Evolutionary conservation across 2,797 vertebrate species (phyloP).

Genomic region (Diplodus sargus): DNA sequence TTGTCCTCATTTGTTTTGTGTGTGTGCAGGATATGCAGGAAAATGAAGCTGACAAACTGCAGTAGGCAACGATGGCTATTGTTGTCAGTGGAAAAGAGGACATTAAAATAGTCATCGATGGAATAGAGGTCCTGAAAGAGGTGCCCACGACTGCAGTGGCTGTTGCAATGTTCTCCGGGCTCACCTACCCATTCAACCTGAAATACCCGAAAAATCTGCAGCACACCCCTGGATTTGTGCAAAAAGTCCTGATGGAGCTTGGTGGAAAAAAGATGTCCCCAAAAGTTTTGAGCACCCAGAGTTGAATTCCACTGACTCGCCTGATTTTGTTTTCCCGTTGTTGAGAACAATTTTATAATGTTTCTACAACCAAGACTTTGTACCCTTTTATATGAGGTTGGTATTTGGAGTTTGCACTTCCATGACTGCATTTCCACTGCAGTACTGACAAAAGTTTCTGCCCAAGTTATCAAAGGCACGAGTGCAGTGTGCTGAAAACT

Average conservation of each 20-base stretch:
- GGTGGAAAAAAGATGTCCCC: neutral
- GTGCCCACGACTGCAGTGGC: neutral
- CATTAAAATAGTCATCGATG: neutral
- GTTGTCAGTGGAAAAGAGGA: neutral
- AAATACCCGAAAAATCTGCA: constrained; percentile 4
- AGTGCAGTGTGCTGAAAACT: neutral
- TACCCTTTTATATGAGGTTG: neutral
- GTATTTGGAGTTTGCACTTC: neutral
- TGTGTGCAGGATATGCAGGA: neutral
- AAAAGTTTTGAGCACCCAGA: neutral
- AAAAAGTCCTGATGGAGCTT: constrained; percentile 7
- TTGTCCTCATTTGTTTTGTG: neutral
- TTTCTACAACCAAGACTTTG: neutral
- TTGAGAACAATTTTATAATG: neutral
- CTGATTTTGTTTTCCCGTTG: neutral
- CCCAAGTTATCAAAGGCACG: neutral
- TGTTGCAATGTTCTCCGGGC: neutral
- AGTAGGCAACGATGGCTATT: neutral
- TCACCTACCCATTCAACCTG: constrained; percentile 7
- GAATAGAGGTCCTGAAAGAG: neutral
- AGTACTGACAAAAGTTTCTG: neutral
- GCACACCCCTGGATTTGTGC: neutral
- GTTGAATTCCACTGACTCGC: neutral
- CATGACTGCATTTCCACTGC: neutral
- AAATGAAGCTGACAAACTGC: neutral